Conservation (phyloP, 2,113 vertebrate species). For the Psilopsiagon aurifrons region DNA sequence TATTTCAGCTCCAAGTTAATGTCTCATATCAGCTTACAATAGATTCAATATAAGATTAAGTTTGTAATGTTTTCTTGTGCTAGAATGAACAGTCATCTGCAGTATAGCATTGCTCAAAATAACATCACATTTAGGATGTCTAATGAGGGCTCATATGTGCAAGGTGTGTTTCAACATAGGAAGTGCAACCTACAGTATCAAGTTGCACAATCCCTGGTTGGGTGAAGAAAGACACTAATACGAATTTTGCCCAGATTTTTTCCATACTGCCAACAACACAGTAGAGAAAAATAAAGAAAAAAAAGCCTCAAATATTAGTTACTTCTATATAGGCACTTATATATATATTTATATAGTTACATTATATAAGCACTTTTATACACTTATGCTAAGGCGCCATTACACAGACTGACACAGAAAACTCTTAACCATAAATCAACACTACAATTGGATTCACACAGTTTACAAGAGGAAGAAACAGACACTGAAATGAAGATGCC, state of each 20-base stretch:
- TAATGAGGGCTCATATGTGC: fast-evolving
- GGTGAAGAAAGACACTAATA: background rate
- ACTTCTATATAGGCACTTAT: background rate
- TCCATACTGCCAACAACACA: background rate
- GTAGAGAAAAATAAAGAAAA: background rate
- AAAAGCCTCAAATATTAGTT: background rate
- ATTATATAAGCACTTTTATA: background rate
- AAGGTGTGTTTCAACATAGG: background rate
- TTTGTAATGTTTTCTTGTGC: background rate
- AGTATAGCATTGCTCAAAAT: background rate
- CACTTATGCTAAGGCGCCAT: background rate
- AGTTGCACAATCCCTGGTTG: background rate
- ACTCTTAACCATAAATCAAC: background rate
- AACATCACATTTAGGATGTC: background rate
- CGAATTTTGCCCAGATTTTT: background rate
- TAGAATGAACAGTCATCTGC: background rate
- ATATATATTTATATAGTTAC: too few species aligned
- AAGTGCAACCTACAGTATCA: background rate
- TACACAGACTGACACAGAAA: background rate
- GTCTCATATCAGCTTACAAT: background rate
- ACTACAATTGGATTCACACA: background rate
- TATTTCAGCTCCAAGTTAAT: background rate
- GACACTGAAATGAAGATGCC: background rate
- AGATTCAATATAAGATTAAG: background rate
- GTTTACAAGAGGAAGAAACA: background rate